These are phyloP conservation scores for Acipenser oxyrinchus DNA, from an alignment of 2,797 vertebrate species.

Conservation along the genomic window DNA sequence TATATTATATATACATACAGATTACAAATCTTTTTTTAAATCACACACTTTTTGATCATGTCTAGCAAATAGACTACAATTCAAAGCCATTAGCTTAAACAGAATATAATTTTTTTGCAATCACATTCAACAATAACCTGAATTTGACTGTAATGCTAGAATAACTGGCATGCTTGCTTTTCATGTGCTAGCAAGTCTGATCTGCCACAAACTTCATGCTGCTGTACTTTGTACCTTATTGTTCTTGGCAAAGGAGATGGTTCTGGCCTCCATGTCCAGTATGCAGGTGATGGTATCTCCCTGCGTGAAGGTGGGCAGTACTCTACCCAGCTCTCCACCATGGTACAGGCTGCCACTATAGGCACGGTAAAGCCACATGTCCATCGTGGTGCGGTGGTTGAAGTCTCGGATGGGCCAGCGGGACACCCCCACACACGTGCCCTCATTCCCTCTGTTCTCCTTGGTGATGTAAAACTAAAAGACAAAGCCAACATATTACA, in stretches of 20 bases:
- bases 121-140: no score
- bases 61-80: no score
- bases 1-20: not conserved
- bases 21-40: no score
- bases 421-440: conserved; percentile 65
- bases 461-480: conserved; percentile 65
- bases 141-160: no score
- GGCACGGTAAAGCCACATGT: conserved; percentile 76
- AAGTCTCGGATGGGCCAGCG: conserved; percentile 70
- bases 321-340: conserved; percentile 62
- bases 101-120: no score
- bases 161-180: no score
- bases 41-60: no score
- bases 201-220: not conserved
- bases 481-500: not conserved
- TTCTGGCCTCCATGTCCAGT: conserved; percentile 73
- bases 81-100: no score
- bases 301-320: conserved; percentile 67
- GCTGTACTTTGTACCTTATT: conserved; percentile 53
- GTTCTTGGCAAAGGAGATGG: conserved; percentile 70
- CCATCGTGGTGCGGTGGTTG: conserved; percentile 71
- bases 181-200: no score
- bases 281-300: conserved; percentile 72
- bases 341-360: conserved; percentile 74
- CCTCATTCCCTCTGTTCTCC: conserved; percentile 71